Evolutionary conservation across 1,140 invertebrate genomes (phyloP), one percentile per base, ranked within the genome.

Genomic region (Macrobrachium rosenbergii): DNA sequence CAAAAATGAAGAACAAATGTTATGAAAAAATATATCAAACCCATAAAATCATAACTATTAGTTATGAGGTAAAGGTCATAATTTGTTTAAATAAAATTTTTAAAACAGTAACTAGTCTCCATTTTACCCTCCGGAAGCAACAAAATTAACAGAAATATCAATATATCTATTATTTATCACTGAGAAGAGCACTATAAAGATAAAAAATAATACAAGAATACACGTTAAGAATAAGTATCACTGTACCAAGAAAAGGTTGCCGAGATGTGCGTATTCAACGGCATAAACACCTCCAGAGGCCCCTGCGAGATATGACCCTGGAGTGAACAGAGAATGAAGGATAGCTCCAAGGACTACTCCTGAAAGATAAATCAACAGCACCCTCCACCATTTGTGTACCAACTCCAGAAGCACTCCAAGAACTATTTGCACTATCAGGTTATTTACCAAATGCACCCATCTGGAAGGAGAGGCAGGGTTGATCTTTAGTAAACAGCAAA

Each of bases 311-410:
- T 89, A 93, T 17, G 92, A 91, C 77, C 88, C 59, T 19, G 93
- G 93, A 90, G 94, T 94, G 89, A 92, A 91, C 23, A 94, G 89
- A 6, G 93, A 94, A 64, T 93, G 91, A 11, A 92, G 92, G n/a
- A 94, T 90, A 5, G 93, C 93, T n/a, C 94, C 94, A 92, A 90
- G 90, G 21, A 92, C 62, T 5, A 92, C 92, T 28, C 96, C 96
- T 17, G 93, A 93, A 10, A 94, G 83, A 92, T 96, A 97, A 90
- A 97, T 92, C 23, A 94, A 90, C 52, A 94, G 93, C 80, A 97
- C 94, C 87, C 95, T 93, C 91, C 95, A 93, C 92, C 94, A 95
- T 84, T 96, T 95, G 91, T 98, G 97, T 90, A 98, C 96, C 91
- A 95, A 93, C 93, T 98, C 96, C 88, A 97, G 91, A 11, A 94